Base-by-base conservation (phyloP, 2,888 invertebrate species). In the Pandemis heparana region DNA sequence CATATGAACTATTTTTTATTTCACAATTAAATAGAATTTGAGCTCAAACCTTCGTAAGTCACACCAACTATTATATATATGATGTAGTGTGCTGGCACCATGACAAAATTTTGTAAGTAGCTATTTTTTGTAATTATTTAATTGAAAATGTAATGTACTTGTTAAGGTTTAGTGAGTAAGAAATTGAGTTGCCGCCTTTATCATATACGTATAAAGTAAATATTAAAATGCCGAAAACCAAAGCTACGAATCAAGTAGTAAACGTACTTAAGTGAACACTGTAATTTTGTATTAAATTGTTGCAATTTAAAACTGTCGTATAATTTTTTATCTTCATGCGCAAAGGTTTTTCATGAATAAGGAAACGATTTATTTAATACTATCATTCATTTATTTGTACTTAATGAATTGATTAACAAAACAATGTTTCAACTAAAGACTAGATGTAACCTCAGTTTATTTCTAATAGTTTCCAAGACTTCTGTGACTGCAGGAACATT, bases 271-370 rank as follows among this genome's bases (percentile, higher is more conserved):
- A 82, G 78, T 84, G 84, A 86, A 85, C 75, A 79, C 77, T 82
- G 81, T 83, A 79, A 81, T 85, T 87, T 88, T 88, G 70, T 85
- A 85, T 83, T 75, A 79, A 87, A 82, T 84, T 85, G 85, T 39
- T 63, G 14, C 7, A 63, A 68, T 41, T 51, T 39, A 5, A 59
- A n/a, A 41, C 14, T 14, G 5, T 61, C 39, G 48, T 38, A 14
- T 41, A 43, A 43, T 66, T 71, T n/a, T 16, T 4, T 60, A 32
- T 14, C 10, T 41, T 66, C 18, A 10, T 9, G 1, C 7, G 8
- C 4, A 12, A 12, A 12, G 46, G 16, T 0, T 60, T 39, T 60
- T 32, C 5, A 51, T 7, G 3, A 64, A 43, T 1, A 69, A 60
- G 18, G 9, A 73, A 59, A 68, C 56, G 4, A 46, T 10, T 38